Evolutionary conservation across 2,797 vertebrate genomes (phyloP).

Genomic region (Malurus splendens): DNA sequence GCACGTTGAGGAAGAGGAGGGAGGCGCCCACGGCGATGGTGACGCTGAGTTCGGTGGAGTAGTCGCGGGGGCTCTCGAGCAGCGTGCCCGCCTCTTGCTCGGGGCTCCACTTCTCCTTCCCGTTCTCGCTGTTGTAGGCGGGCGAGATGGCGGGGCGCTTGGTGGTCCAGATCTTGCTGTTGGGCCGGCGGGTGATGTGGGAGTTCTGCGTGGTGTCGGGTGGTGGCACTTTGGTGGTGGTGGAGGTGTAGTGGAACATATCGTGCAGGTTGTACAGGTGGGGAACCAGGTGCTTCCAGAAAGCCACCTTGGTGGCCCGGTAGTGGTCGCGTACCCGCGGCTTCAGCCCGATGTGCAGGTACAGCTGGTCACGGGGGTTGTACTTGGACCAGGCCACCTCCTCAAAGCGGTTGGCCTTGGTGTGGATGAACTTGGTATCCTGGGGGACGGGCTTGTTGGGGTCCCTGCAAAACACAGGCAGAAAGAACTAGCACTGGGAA

Average conservation of each 20-base stretch:
- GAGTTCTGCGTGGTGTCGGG: conserved; percentile 93
- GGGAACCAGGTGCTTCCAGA: conserved; percentile 98
- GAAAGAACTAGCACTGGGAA: conserved; percentile 10
- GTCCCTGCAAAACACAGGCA: conserved; percentile 77
- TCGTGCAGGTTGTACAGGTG: conserved; percentile 97
- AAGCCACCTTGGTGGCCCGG: conserved; percentile 97
- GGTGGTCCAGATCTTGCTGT: conserved; percentile 90
- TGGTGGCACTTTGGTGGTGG: conserved; percentile 96
- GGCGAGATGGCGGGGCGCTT: conserved; percentile 93
- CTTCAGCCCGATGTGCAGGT: conserved; percentile 96
- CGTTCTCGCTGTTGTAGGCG: conserved; percentile 87
- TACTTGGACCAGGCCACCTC: conserved; percentile 99
- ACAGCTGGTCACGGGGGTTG: conserved; percentile 94
- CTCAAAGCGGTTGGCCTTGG: conserved; percentile 96
- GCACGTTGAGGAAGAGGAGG: conserved; percentile 92
- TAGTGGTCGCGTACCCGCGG: conserved; percentile 97
- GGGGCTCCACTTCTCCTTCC: conserved; percentile 85
- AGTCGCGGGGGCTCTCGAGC: conserved; percentile 92
- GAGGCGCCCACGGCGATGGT: conserved; percentile 96
- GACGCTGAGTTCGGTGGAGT: conserved; percentile 96
- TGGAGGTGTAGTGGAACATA: conserved; percentile 99
- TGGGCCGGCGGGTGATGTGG: conserved; percentile 89
- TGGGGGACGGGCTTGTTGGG: conserved; percentile 98
- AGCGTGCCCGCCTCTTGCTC: conserved; percentile 86
- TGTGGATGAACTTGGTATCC: conserved; percentile 99